Evolutionary conservation across 37 sponge, comb jelly and placozoan genomes (phyloP).

Genomic region (Petrosia ficiformis): DNA sequence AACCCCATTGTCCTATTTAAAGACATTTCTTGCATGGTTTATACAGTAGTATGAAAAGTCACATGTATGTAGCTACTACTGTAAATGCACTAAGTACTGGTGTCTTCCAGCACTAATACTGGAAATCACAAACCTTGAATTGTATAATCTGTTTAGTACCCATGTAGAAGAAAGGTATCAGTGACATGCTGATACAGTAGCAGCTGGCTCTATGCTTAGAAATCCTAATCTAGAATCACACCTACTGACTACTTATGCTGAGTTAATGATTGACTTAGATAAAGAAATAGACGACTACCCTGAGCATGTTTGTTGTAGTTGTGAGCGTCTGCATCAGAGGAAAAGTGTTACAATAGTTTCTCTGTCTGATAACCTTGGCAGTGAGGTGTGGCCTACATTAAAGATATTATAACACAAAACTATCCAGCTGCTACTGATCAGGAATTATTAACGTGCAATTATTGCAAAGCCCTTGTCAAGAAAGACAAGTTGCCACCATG

Average conservation of each 20-base stretch:
- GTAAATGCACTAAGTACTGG: too few relatives aligned
- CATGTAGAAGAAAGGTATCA: too few relatives aligned
- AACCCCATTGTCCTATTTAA: too few relatives aligned
- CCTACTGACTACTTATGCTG: slow-evolving; percentile 4
- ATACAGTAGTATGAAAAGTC: too few relatives aligned
- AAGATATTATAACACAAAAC: slow-evolving; percentile 9
- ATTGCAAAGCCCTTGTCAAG: slow-evolving; percentile 38
- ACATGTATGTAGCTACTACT: too few relatives aligned
- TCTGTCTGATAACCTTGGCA: slow-evolving; percentile 7
- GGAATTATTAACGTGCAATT: slow-evolving; percentile 35
- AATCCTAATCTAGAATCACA: too few relatives aligned
- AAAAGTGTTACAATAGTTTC: slow-evolving; percentile 16
- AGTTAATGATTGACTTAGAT: slow-evolving; percentile 41
- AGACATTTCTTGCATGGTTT: too few relatives aligned
- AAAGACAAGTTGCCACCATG: slow-evolving; percentile 38
- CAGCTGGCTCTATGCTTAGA: too few relatives aligned
- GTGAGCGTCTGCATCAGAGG: slow-evolving; percentile 34
- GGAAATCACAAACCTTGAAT: too few relatives aligned
- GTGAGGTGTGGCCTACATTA: slow-evolving; percentile 28
- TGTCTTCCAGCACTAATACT: too few relatives aligned
- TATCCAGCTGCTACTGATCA: neutral
- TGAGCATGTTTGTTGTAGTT: slow-evolving; percentile 41
- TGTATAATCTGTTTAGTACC: too few relatives aligned
- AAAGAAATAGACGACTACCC: slow-evolving; percentile 22
- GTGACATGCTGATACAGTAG: too few relatives aligned